phyloP scores from a whole-genome alignment of 30 jellyfish, hydroid and myxozoan species.

The Haliclystus octoradiatus region DNA sequence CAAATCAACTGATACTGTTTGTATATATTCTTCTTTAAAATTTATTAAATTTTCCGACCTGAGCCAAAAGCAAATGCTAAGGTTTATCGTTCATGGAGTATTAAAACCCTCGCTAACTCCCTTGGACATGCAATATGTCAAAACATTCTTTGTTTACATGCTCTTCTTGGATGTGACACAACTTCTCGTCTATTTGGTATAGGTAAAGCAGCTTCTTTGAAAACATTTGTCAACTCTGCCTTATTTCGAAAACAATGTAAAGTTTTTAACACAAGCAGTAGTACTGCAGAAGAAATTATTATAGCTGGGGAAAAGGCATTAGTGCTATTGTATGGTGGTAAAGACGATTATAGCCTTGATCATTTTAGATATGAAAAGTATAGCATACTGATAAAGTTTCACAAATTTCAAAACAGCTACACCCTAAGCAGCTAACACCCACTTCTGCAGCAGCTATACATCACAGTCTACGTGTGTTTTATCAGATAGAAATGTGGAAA shows the following conservation, averaged over 20 bases:
- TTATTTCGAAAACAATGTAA: constrained; percentile 3
- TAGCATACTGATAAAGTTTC: constrained; percentile 29
- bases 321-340: constrained; percentile 16
- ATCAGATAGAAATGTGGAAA: constrained; percentile 17
- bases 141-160: constrained; percentile 11
- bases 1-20: constrained; percentile 20
- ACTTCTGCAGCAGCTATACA: constrained; percentile 25
- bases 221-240: constrained; percentile 8
- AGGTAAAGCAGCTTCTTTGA: constrained; percentile 19
- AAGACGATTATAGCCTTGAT: constrained; percentile 10
- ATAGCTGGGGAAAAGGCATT: constrained; percentile 35
- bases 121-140: constrained; percentile 16
- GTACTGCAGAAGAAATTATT: constrained; percentile 7
- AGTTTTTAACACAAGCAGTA: neutral
- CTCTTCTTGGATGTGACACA: constrained; percentile 35
- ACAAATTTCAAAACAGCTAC: constrained; percentile 2
- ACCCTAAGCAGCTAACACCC: constrained; percentile 16
- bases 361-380: constrained; percentile 3
- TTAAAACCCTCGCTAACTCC: neutral
- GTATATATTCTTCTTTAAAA: constrained; percentile 24
- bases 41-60: constrained; percentile 1
- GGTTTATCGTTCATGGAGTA: neutral
- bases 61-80: neutral
- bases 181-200: constrained; percentile 22
- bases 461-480: constrained; percentile 32